Base-by-base conservation (phyloP, 64 coral and sea anemone species). In the Anthopleura sola region DNA sequence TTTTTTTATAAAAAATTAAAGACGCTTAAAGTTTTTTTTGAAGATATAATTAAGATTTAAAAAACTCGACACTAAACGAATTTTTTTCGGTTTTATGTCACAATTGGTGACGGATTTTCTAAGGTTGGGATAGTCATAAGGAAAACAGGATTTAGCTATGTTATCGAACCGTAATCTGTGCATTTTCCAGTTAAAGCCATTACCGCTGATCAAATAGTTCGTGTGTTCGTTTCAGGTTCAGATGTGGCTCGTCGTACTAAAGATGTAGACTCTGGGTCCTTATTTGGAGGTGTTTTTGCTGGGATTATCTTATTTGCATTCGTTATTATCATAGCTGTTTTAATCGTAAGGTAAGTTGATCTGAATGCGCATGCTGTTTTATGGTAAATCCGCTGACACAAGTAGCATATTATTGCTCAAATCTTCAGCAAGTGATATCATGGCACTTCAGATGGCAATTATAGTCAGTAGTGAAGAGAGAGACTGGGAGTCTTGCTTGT, bases 261-360 rank as follows among this genome's bases (percentile, higher is more conserved):
- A 23, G 84, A 78, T 10, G 76, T 92, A 11, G 69, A 92, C 39
- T 89, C 90, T 9, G 90, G 83, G 19, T 96, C 94, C 14, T 74
- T 96, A 39, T 88, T 92, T 87, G 94, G 94, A 20, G 94, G 94
- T 44, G 94, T 96, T 44, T 90, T 82, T 66, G 91, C 94, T 78
- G 94, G 87, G 14, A 92, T 96, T 21, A 92, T 96, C 9, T 9
- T 90, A 1, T 82, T 96, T 32, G 94, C 55, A 10, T 96, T 96
- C 78, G 55, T 92, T 19, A 87, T 96, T 13, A 96, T 96, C 37
- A 92, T 91, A 36, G 53, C 89, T 90, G 90, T 86, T 46, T 80
- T 96, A 76, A 9, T 96, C 13, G 80, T 92, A 75, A 96, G 94
- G 94, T 96, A 37, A 49, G 86, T 78, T 3, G 66, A 66, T 31